Conservation (phyloP, 2,888 invertebrate genomes). For the Cantharis lateralis region DNA sequence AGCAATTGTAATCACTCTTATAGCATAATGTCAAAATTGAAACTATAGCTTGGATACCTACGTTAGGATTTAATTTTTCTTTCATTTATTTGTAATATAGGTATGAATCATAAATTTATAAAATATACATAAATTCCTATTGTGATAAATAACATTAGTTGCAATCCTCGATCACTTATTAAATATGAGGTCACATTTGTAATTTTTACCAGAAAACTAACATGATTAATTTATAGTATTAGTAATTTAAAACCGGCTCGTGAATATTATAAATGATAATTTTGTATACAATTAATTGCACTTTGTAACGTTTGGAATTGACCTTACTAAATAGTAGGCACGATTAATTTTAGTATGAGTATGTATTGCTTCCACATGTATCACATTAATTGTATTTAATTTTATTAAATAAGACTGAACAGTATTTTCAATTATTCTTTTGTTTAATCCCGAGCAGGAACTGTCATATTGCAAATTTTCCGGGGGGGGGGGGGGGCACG, state of each 20-base stretch:
- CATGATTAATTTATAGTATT: constrained; percentile 16
- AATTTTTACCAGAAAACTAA: not conserved
- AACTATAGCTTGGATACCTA: not conserved
- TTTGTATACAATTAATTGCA: constrained; percentile 10
- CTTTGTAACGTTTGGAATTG: constrained; percentile 12
- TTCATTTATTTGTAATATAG: not conserved
- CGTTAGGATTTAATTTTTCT: not conserved
- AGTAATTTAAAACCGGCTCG: constrained; percentile 9
- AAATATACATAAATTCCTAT: constrained; percentile 23
- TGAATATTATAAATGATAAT: not conserved
- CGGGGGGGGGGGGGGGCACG: too few species aligned
- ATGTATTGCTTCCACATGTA: constrained; percentile 19
- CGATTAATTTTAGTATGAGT: constrained; percentile 14
- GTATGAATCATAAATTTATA: not conserved
- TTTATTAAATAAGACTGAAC: constrained; percentile 26
- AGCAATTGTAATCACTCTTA: not conserved
- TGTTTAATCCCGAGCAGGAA: not conserved
- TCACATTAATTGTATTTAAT: constrained; percentile 9
- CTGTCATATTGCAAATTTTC: too few species aligned
- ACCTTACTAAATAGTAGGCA: constrained; percentile 8
- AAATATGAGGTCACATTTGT: constrained; percentile 4
- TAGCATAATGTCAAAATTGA: not conserved
- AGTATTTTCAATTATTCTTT: not conserved
- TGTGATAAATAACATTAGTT: constrained; percentile 27
- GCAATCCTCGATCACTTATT: constrained; percentile 4